Conservation (phyloP, 2,113 vertebrate species). For the Hydropotes inermis region DNA sequence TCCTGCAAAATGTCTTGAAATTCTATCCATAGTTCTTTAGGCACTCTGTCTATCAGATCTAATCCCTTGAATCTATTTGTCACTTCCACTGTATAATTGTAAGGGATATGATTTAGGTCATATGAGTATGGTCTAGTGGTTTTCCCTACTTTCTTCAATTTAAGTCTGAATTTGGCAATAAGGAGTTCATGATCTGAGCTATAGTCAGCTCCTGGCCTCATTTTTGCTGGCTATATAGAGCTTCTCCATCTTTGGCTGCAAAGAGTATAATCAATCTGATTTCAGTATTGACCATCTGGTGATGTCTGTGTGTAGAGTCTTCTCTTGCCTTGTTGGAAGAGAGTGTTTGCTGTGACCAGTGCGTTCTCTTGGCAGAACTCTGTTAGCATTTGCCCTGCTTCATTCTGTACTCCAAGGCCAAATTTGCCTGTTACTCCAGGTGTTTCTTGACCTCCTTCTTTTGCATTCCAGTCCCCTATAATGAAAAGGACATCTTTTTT, state of each 20-base stretch:
- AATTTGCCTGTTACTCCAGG: neutral
- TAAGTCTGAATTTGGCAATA: neutral
- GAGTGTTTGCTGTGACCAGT: neutral
- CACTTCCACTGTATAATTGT: neutral
- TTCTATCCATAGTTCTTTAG: neutral
- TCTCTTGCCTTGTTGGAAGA: neutral
- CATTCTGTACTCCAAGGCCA: accelerated
- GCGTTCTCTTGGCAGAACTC: neutral
- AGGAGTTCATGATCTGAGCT: neutral
- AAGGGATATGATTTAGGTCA: neutral
- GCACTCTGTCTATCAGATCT: neutral
- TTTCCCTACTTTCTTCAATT: neutral
- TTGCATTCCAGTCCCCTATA: neutral
- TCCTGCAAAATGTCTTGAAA: neutral
- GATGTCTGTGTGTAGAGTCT: neutral
- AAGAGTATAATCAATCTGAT: neutral
- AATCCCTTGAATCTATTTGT: neutral
- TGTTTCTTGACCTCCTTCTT: neutral
- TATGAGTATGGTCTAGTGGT: neutral
- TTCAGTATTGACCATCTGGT: neutral
- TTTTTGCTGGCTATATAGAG: neutral
- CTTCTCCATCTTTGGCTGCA: neutral
- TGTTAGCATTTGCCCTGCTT: neutral
- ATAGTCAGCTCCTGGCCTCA: accelerated
- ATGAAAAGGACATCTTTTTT: neutral